Percentiles rank a stretch among this genome's conserved stretches.
Evolutionary conservation across 2,888 invertebrate species (phyloP).

Genomic region (Apamea sordens): DNA sequence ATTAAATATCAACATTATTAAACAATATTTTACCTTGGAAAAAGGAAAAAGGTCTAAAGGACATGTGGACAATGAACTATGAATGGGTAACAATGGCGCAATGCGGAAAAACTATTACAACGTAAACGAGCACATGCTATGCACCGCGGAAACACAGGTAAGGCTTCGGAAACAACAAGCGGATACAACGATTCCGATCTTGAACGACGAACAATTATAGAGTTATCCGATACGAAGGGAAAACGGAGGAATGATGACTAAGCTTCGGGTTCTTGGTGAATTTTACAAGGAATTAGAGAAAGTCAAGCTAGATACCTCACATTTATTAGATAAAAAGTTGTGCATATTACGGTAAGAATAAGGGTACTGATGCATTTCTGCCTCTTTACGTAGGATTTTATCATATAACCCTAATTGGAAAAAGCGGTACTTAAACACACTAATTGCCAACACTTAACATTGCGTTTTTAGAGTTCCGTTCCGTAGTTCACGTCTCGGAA

Average conservation of each 20-base stretch:
- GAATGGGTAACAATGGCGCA: slow-evolving; percentile 70
- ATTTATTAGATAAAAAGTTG: not conserved
- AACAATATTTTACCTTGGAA: not conserved
- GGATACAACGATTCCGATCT: slow-evolving; percentile 45
- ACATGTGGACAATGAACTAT: slow-evolving; percentile 59
- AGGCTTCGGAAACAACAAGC: slow-evolving; percentile 59
- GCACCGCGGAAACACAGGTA: slow-evolving; percentile 66
- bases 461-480: not conserved
- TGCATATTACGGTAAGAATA: not conserved
- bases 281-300: slow-evolving; percentile 10
- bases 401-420: not conserved
- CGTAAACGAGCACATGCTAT: slow-evolving; percentile 61
- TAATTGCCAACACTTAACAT: slow-evolving; percentile 17
- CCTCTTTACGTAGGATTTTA: not conserved
- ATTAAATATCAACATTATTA: not conserved
- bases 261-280: not conserved
- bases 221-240: slow-evolving; percentile 29
- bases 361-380: not conserved
- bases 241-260: slow-evolving; percentile 7
- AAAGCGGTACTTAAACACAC: not conserved
- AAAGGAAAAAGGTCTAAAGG: slow-evolving; percentile 38
- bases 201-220: slow-evolving; percentile 37
- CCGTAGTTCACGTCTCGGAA: too few species aligned
- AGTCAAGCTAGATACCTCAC: not conserved
- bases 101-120: slow-evolving; percentile 66